phyloP scores from a whole-genome alignment of 2,797 vertebrate species.

The Dendrocincla tyrannina region DNA sequence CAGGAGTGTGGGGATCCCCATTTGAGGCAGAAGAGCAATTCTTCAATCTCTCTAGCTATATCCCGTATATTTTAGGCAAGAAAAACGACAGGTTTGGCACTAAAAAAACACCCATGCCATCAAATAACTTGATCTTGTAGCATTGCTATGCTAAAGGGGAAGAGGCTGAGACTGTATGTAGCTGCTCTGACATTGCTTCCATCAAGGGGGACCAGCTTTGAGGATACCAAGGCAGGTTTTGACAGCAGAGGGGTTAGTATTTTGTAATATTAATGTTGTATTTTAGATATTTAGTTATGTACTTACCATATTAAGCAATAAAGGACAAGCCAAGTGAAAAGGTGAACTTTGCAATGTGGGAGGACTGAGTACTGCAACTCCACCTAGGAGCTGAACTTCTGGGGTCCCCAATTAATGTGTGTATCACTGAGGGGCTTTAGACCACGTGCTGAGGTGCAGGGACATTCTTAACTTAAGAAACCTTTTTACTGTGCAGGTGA shows the following conservation, averaged over 20 bases:
- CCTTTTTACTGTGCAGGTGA: background rate
- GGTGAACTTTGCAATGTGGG: background rate
- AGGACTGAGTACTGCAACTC: background rate
- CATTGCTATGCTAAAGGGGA: accelerated
- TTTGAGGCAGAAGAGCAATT: background rate
- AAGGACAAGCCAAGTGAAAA: background rate
- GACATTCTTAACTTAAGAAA: background rate
- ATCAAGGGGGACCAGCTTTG: background rate
- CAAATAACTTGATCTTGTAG: background rate
- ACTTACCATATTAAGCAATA: background rate
- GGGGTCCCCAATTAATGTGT: accelerated
- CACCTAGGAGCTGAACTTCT: background rate
- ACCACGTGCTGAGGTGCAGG: background rate
- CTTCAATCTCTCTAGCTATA: background rate
- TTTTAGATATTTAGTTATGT: background rate
- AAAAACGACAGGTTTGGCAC: background rate
- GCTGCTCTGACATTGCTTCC: background rate
- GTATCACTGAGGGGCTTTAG: background rate
- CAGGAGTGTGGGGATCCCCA: accelerated
- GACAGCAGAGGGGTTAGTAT: background rate
- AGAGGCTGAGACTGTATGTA: background rate
- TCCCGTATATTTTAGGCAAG: background rate
- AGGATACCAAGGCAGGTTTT: background rate
- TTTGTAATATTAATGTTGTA: background rate
- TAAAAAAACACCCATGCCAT: background rate